A percentile compares a stretch with the other conserved stretches of the same genome.
phyloP scores from a whole-genome alignment of 2,797 vertebrate species.

The Sphenopsis melanotis region DNA sequence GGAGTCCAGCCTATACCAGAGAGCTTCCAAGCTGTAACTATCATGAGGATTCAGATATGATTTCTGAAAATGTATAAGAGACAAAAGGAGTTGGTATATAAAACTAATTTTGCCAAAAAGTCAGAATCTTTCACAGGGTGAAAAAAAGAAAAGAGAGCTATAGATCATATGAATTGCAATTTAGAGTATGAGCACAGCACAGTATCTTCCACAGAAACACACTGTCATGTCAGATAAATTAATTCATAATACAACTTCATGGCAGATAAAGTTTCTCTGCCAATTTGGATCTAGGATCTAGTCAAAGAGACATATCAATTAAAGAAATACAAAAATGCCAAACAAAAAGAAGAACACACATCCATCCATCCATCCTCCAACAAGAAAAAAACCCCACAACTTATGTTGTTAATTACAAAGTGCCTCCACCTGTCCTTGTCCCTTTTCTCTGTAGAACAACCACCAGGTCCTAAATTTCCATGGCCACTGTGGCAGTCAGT shows the following conservation, averaged over 20 bases:
- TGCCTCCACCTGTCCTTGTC: neutral
- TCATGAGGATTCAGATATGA: neutral
- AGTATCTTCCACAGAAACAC: neutral
- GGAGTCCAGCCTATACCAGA: neutral
- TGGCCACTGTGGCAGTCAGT: neutral
- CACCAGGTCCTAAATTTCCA: neutral
- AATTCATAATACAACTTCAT: neutral
- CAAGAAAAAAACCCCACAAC: neutral
- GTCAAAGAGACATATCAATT: neutral
- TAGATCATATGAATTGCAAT: neutral
- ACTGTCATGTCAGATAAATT: neutral
- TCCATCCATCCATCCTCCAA: neutral
- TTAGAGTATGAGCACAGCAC: neutral
- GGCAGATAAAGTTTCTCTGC: neutral
- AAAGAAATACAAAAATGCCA: neutral
- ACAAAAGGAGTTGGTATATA: neutral
- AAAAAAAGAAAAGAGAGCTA: neutral
- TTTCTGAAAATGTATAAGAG: neutral
- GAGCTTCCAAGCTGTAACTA: slow-evolving; percentile 5
- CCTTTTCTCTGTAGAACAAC: neutral
- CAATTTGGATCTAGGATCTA: neutral
- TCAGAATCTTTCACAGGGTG: neutral
- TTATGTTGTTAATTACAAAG: rapidly evolving
- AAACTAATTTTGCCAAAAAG: neutral
- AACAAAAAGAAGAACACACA: neutral